A percentile compares a stretch with the other conserved stretches of the same genome.
phyloP scores from a whole-genome alignment of 2,797 vertebrate species.

The Hydrophis major region DNA sequence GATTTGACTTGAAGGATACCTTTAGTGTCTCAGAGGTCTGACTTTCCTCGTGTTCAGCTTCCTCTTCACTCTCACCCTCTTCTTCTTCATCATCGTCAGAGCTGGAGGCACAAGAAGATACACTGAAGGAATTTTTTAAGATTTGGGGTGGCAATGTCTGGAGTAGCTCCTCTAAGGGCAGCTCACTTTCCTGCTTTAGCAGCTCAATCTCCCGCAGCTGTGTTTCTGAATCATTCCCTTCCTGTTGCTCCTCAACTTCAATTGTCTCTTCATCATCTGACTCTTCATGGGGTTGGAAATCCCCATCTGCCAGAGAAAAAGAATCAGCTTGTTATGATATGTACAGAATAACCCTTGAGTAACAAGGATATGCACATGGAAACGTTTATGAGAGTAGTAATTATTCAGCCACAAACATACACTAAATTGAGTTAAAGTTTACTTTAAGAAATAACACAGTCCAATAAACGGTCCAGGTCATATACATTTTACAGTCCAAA shows the following conservation, averaged over 20 bases:
- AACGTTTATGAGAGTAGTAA: too few species aligned
- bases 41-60: slow-evolving; percentile 43
- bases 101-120: slow-evolving; percentile 49
- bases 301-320: slow-evolving; percentile 73
- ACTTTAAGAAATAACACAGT: too few species aligned
- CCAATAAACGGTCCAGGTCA: too few species aligned
- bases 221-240: slow-evolving; percentile 87
- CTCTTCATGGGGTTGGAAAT: slow-evolving; percentile 87
- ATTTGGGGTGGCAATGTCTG: slow-evolving; percentile 79
- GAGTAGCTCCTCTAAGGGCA: slow-evolving; percentile 87
- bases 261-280: slow-evolving; percentile 93
- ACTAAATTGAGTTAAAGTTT: too few species aligned
- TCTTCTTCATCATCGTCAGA: slow-evolving; percentile 51
- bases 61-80: slow-evolving; percentile 53
- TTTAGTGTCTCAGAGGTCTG: not conserved
- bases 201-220: slow-evolving; percentile 86
- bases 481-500: too few species aligned
- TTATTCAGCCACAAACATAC: too few species aligned
- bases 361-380: too few species aligned
- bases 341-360: too few species aligned
- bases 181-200: slow-evolving; percentile 81
- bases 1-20: not conserved
- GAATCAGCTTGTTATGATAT: not conserved
- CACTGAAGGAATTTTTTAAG: slow-evolving; percentile 53
- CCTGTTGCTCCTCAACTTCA: slow-evolving; percentile 90